Conservation (phyloP, 2,888 invertebrate genomes). For the Tridacna gigas region DNA sequence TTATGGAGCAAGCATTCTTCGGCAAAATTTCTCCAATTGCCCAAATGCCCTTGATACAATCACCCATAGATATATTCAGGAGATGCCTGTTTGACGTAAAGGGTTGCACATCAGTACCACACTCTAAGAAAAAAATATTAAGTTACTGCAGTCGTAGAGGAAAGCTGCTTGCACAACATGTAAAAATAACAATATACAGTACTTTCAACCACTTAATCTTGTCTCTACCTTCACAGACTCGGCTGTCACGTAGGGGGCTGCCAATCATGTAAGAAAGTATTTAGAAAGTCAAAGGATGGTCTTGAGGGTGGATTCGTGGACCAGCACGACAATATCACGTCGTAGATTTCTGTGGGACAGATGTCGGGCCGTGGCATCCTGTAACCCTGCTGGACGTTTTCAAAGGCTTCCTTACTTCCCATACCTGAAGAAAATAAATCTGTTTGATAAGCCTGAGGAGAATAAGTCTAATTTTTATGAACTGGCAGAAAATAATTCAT, state of each 20-base stretch:
- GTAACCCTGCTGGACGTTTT: conserved; percentile 78
- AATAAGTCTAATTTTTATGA: no score
- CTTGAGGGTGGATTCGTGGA: conserved; percentile 76
- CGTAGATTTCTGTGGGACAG: conserved; percentile 79
- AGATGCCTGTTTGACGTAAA: neutral
- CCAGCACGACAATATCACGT: conserved; percentile 79
- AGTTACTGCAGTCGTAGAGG: no score
- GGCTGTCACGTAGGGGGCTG: conserved; percentile 65
- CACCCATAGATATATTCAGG: neutral
- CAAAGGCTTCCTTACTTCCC: conserved; percentile 80
- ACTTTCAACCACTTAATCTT: no score
- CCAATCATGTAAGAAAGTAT: conserved; percentile 80
- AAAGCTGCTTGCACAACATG: no score
- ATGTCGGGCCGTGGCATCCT: conserved; percentile 77
- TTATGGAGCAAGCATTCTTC: no score
- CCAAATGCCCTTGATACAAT: neutral
- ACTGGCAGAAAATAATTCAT: no score
- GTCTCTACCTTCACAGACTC: no score
- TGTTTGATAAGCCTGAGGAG: no score
- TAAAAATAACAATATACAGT: no score
- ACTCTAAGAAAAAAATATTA: no score
- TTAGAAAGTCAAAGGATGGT: conserved; percentile 81
- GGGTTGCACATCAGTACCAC: no score
- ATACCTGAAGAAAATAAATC: conserved; percentile 67
- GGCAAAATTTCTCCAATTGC: no score